phyloP scores from a whole-genome alignment of 2,797 vertebrate species.

The Simalia tracyae region DNA sequence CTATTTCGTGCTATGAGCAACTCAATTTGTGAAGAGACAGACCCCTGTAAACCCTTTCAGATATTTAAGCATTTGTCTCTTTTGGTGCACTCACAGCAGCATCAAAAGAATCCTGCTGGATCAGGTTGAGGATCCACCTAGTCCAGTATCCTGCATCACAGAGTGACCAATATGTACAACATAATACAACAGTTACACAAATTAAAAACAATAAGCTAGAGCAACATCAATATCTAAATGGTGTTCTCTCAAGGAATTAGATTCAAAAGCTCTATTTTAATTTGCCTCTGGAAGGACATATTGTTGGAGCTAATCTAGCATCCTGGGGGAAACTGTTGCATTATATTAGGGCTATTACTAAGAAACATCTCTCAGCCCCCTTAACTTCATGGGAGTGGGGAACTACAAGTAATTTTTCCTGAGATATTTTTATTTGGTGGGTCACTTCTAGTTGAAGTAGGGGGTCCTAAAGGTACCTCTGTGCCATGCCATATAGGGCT shows the following conservation, averaged over 20 bases:
- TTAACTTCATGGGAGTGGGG: too few relatives aligned
- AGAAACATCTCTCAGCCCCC: too few relatives aligned
- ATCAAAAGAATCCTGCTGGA: background rate
- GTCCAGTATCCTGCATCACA: background rate
- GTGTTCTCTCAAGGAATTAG: background rate
- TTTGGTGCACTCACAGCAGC: background rate
- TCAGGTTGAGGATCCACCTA: background rate
- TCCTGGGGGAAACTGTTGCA: background rate
- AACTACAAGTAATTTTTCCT: too few relatives aligned
- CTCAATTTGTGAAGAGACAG: background rate
- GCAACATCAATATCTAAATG: too few relatives aligned
- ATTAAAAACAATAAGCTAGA: background rate
- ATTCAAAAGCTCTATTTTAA: background rate
- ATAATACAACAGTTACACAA: background rate
- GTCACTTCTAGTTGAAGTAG: too few relatives aligned
- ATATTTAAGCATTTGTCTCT: background rate
- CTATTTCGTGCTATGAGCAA: background rate
- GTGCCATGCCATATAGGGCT: too few relatives aligned
- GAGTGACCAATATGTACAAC: background rate
- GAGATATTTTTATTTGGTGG: too few relatives aligned
- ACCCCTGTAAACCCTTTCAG: background rate
- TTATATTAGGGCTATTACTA: background rate
- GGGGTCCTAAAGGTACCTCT: too few relatives aligned
- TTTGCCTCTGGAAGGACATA: background rate
- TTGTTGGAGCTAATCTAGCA: background rate